Evolutionary conservation across 2,113 vertebrate genomes (phyloP).

Genomic region (Regulus satrapa): DNA sequence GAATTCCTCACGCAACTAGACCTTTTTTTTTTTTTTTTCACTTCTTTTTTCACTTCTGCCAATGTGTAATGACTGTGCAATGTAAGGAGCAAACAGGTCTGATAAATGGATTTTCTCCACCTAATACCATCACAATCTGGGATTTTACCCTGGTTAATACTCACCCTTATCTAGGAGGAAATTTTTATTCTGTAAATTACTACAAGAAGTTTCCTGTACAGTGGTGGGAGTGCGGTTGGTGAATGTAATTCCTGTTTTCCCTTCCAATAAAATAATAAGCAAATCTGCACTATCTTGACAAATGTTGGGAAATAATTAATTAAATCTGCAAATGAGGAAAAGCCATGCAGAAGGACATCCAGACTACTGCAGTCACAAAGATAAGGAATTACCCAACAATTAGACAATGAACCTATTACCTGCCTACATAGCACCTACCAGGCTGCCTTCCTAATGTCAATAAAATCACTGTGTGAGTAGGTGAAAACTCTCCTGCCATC

Average conservation of each 20-base stretch:
- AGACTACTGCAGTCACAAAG: neutral
- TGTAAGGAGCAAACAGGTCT: neutral
- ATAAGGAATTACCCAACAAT: neutral
- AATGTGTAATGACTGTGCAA: neutral
- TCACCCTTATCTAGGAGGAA: neutral
- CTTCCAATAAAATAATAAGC: neutral
- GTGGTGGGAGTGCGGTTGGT: neutral
- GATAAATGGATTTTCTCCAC: neutral
- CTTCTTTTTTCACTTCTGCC: neutral
- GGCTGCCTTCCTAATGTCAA: neutral
- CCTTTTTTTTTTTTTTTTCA: no score
- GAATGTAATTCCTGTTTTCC: rapidly evolving
- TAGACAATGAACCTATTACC: neutral
- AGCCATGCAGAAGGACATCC: neutral
- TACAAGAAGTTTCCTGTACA: neutral
- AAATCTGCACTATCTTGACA: neutral
- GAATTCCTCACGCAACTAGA: neutral
- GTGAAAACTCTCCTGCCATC: neutral
- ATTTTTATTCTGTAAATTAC: neutral
- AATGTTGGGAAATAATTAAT: neutral
- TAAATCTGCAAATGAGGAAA: neutral
- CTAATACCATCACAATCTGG: neutral
- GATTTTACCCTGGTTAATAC: neutral
- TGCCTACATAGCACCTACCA: neutral
- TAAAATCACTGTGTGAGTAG: neutral